Evolutionary conservation across 2,888 invertebrate species (phyloP), one percentile per base, ranked within the genome.

Genomic region (Parapristionchus giblindavisi): DNA sequence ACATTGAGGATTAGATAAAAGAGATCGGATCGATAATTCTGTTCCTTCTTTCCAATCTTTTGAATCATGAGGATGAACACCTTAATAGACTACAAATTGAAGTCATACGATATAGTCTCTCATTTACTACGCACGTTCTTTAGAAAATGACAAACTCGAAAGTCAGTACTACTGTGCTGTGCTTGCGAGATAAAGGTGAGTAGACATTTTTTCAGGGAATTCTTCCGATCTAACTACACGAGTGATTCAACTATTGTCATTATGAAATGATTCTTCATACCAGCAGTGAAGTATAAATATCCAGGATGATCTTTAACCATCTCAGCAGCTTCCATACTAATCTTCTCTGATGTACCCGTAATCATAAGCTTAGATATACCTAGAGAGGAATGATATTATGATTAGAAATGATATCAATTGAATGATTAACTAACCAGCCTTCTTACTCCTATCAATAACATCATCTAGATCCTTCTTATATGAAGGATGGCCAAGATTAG

Each of bases 1-100:
- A 89, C 95, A 95, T 90, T 95, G 94, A 3, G 92, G 92, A 87
- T 94, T 94, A 71, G 91, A 36, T 75, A 79, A 63, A 38, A 80
- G 43, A 32, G 29, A 58, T 27, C 60, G 58, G 27, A 52, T 52
- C 29, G 27, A 5, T 2, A 54, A 56, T 8, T 70, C 68, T 1
- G 80, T 56, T n/a, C 80, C 77, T 1, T 79, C 81, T 17, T 52
- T 79, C 76, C 81, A 85, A 43, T 83, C 84, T 71, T 87, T 87
- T 5, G 87, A 86, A 51, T 87, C 85, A 56, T 87, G 87, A 17
- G 87, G 87, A 78, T 87, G 86, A 38, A 87, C 85, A 48, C 86
- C 85, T 84, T 32, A 29, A 77, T 74, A 76, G 17, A 58, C 21
- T 68, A 61, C 24, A 32, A 43, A 68, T 27, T 14, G 2, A 21